Conservation (phyloP, 1,140 invertebrate genomes). For the Tetramorium simillimum region DNA sequence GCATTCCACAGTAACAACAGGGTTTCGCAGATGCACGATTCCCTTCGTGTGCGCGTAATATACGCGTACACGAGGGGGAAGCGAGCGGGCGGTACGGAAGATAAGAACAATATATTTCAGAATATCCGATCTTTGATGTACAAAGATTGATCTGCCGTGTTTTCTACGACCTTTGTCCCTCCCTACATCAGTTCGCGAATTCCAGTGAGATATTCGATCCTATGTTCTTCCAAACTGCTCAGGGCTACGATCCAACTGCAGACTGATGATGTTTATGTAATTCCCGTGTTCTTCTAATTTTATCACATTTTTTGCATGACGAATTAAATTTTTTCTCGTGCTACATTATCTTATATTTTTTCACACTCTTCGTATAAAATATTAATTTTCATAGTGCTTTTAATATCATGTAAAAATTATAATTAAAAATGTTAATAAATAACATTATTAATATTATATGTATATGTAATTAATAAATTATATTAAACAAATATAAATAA, state of each 20-base stretch:
- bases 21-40: constrained; percentile 32
- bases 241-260: constrained; percentile 18
- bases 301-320: neutral
- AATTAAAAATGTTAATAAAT: neutral
- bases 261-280: constrained; percentile 16
- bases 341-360: neutral
- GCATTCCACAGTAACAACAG: constrained; percentile 73
- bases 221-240: constrained; percentile 17
- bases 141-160: neutral
- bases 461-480: too few relatives aligned
- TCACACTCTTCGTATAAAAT: neutral
- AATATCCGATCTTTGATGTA: constrained; percentile 65
- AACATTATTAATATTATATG: too few relatives aligned
- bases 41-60: neutral
- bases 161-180: neutral
- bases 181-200: constrained; percentile 1
- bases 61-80: constrained; percentile 38
- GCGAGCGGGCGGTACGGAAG: constrained; percentile 1
- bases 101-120: constrained; percentile 73
- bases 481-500: neutral
- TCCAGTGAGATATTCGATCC: constrained; percentile 9
- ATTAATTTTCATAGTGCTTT: neutral
- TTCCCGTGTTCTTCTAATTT: neutral
- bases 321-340: neutral
- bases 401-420: neutral